phyloP scores from a whole-genome alignment of 2,888 invertebrate species.

The Caenorhabditis drosophilae region DNA sequence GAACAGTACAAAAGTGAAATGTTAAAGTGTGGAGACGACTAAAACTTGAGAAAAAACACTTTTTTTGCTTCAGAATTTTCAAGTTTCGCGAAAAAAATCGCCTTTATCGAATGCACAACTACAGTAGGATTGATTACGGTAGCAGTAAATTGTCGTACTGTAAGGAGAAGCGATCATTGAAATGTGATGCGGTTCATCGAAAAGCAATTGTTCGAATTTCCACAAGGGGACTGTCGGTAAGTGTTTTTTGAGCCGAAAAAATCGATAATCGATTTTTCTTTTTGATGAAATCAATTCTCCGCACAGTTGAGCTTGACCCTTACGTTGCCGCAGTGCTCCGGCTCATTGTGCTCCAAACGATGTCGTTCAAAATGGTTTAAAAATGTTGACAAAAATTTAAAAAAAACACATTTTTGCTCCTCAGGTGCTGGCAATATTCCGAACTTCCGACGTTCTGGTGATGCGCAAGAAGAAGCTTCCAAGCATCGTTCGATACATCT shows the following conservation, averaged over 20 bases:
- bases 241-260: too few relatives aligned
- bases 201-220: background rate
- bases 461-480: constrained; percentile 9
- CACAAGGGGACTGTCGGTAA: background rate
- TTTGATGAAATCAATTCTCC: constrained; percentile 26
- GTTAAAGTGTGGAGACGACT: constrained; percentile 5
- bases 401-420: background rate
- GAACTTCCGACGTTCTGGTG: constrained; percentile 23
- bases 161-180: constrained; percentile 7
- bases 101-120: constrained; percentile 22
- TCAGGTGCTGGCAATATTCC: constrained; percentile 23
- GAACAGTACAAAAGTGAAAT: constrained; percentile 26
- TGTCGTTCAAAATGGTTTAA: constrained; percentile 31
- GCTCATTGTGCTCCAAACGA: constrained; percentile 24
- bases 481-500: constrained; percentile 11
- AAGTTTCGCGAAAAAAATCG: constrained; percentile 28
- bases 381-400: background rate
- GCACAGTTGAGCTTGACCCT: constrained; percentile 29
- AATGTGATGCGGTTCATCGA: background rate
- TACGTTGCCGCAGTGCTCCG: constrained; percentile 28
- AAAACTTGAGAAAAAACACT: background rate
- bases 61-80: constrained; percentile 17
- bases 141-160: constrained; percentile 17
- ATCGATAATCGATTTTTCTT: background rate
- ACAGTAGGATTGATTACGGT: constrained; percentile 28